phyloP scores from a whole-genome alignment of 2,888 invertebrate genomes.

The Sphaeridia pumilis region DNA sequence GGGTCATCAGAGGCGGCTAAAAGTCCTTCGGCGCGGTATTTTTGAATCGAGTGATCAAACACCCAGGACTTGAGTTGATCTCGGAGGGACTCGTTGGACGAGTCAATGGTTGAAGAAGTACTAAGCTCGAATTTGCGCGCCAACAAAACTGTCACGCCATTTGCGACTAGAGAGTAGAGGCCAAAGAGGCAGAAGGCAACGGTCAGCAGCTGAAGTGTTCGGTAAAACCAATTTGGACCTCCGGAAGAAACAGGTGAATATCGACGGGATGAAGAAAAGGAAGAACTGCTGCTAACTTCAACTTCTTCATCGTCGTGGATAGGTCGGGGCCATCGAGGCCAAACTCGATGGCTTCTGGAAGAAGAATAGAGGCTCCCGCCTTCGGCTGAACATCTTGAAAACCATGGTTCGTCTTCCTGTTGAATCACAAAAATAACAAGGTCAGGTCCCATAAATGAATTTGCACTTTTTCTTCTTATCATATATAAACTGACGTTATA shows the following conservation, averaged over 20 bases:
- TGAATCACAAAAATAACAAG: too few relatives aligned
- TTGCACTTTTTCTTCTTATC: neutral
- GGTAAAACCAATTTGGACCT: neutral
- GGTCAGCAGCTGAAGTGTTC: constrained; percentile 18
- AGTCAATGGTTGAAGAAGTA: constrained; percentile 1
- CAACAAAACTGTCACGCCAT: constrained; percentile 23
- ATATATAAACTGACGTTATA: too few relatives aligned
- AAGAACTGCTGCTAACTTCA: too few relatives aligned
- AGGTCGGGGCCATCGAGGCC: constrained; percentile 6
- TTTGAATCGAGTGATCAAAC: constrained; percentile 16
- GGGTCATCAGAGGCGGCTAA: too few relatives aligned
- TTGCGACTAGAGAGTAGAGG: constrained; percentile 34
- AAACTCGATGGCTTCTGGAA: neutral
- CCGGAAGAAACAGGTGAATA: too few relatives aligned
- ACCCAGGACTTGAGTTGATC: constrained; percentile 31
- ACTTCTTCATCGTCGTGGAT: constrained; percentile 4
- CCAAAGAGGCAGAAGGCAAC: constrained; percentile 27
- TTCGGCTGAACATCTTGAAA: neutral
- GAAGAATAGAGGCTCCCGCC: neutral
- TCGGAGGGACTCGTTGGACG: constrained; percentile 17
- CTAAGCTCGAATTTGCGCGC: constrained; percentile 6
- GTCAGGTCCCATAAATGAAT: too few relatives aligned
- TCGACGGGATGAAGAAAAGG: too few relatives aligned
- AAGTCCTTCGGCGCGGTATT: too few relatives aligned
- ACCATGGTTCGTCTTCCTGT: constrained; percentile 7